phyloP scores from a whole-genome alignment of 2,113 vertebrate species.

The Nothobranchius furzeri region DNA sequence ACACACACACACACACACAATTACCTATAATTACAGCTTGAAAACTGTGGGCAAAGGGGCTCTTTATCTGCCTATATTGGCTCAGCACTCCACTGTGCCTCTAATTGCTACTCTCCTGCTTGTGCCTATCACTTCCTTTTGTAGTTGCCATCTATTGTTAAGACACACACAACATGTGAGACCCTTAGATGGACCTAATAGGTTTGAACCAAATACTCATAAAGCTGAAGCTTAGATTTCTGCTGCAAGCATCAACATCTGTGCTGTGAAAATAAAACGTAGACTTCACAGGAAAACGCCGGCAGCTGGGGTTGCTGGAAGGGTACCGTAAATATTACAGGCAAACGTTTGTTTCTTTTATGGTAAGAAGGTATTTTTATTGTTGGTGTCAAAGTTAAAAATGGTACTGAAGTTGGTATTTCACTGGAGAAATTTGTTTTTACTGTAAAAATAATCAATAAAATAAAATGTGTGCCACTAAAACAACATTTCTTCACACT shows the following conservation, averaged over 20 bases:
- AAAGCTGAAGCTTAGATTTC: conserved; percentile 11
- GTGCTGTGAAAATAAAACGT: too few species aligned
- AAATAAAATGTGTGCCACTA: too few species aligned
- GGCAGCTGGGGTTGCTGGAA: too few species aligned
- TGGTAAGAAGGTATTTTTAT: too few species aligned
- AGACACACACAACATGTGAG: conserved; percentile 28
- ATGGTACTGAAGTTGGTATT: too few species aligned
- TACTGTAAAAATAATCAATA: too few species aligned
- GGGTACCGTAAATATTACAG: too few species aligned
- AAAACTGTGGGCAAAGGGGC: conserved; percentile 62
- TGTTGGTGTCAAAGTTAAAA: too few species aligned
- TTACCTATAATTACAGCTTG: conserved; percentile 74
- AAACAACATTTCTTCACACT: too few species aligned
- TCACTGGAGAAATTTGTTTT: too few species aligned
- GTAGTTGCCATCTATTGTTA: conserved; percentile 51
- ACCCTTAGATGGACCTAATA: conserved; percentile 4
- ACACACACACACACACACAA: conserved; percentile 56
- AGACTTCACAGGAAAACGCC: too few species aligned
- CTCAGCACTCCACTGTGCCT: conserved; percentile 60
- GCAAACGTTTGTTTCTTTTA: too few species aligned
- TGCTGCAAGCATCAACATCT: conserved; percentile 10
- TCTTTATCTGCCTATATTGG: conserved; percentile 72
- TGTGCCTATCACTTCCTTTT: conserved; percentile 49
- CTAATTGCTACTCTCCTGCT: conserved; percentile 66
- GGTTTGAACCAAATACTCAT: not conserved